Conservation (phyloP, 2,888 invertebrate species). For the Euplagia quadripunctaria region DNA sequence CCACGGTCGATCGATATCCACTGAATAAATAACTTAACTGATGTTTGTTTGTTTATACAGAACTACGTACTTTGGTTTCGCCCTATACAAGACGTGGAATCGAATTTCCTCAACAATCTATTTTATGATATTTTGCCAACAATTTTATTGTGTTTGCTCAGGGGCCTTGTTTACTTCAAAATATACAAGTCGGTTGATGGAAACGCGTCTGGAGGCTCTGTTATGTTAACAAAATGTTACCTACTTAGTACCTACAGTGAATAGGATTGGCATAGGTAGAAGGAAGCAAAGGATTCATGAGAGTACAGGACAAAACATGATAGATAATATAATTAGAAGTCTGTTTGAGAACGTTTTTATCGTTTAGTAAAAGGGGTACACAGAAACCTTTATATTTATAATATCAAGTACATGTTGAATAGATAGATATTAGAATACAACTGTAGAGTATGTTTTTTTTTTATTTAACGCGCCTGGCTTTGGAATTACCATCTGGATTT, state of each 20-base stretch:
- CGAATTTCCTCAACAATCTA: slow-evolving; percentile 42
- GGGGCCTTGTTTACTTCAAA: slow-evolving; percentile 17
- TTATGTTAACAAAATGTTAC: slow-evolving; percentile 1
- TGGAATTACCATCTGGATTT: neutral
- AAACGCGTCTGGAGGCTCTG: neutral
- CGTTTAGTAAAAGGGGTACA: neutral
- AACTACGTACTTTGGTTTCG: slow-evolving; percentile 39
- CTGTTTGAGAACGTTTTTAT: neutral
- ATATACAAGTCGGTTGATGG: slow-evolving; percentile 8
- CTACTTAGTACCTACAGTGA: neutral
- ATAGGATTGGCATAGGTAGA: neutral
- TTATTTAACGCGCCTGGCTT: too few species aligned
- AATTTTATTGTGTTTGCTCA: slow-evolving; percentile 34
- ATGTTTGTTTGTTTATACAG: slow-evolving; percentile 48
- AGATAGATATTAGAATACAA: neutral
- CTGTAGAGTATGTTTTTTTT: neutral
- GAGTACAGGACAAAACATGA: neutral
- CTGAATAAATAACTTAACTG: slow-evolving; percentile 63
- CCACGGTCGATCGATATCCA: slow-evolving; percentile 56
- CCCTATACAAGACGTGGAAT: slow-evolving; percentile 31
- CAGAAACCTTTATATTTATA: neutral
- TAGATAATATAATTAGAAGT: neutral
- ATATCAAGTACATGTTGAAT: too few species aligned
- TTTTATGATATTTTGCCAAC: slow-evolving; percentile 36
- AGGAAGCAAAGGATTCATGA: neutral